Conservation (phyloP, 1,140 invertebrate genomes). For the Nebria ingens region DNA sequence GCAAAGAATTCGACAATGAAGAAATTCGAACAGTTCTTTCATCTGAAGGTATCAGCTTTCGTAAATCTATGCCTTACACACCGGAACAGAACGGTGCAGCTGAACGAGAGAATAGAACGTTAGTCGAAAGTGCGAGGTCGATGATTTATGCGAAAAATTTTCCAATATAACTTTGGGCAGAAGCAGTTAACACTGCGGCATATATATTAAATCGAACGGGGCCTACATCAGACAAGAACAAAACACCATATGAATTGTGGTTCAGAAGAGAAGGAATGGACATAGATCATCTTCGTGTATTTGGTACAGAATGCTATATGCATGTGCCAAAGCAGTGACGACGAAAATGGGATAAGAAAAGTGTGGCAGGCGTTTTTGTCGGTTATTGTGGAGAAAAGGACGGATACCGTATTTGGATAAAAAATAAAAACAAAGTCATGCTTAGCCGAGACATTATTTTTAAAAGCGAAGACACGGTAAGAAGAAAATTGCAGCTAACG, state of each 20-base stretch:
- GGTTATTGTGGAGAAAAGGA: constrained; percentile 22
- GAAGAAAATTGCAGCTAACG: not conserved
- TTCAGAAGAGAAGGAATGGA: constrained; percentile 14
- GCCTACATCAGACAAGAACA: constrained; percentile 17
- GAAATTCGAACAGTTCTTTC: constrained; percentile 11
- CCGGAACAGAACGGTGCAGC: constrained; percentile 24
- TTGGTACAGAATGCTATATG: constrained; percentile 21
- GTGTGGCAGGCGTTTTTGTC: constrained; percentile 14
- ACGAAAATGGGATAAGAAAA: constrained; percentile 23
- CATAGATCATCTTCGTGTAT: constrained; percentile 15
- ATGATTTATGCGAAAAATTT: constrained; percentile 4
- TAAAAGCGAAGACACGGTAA: not conserved
- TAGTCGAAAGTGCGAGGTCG: constrained; percentile 10
- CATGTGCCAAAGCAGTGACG: constrained; percentile 24
- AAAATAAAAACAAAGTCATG: constrained; percentile 17
- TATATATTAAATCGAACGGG: constrained; percentile 31
- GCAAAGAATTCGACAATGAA: constrained; percentile 19
- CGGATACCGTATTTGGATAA: not conserved
- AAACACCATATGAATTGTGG: constrained; percentile 29
- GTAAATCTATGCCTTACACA: not conserved
- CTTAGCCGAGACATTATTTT: constrained; percentile 15
- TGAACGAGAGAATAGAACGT: no score
- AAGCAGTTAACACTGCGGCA: constrained; percentile 25
- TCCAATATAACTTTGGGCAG: constrained; percentile 22
- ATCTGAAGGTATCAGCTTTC: constrained; percentile 10